Evolutionary conservation across 1,140 invertebrate genomes (phyloP), one percentile per base, ranked within the genome.

Genomic region (Leptopilina boulardi): DNA sequence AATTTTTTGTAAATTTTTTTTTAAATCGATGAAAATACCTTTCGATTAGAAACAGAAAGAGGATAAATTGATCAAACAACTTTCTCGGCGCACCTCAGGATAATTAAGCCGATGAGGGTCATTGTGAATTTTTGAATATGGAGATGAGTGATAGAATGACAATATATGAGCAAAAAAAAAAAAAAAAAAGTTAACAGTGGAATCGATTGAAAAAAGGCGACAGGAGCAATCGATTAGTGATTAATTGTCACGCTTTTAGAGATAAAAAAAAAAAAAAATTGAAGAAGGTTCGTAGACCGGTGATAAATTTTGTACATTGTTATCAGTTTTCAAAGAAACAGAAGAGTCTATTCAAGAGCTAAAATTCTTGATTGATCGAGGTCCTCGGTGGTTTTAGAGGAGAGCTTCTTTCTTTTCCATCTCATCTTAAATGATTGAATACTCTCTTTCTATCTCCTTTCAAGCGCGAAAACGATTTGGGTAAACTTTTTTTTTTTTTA

Each of bases 61-160:
- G 6, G 30, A 66, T 5, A n/a, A 30, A 15, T 66, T 21, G 70
- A 30, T 23, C 78, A 82, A 77, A 74, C 70, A 80, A 78, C 77
- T 80, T 83, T 80, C 74, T 81, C 82, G 82, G 73, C 80, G 82
- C 81, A 80, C 78, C 77, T 77, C 51, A 10, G 76, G 73, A 73
- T 80, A 80, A 79, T 82, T 70, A 83, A 80, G 80, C 77, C 42
- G 75, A 83, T 83, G 78, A 80, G 44, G 78, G 21, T 26, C 9
- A 66, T 66, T 66, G 59, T 26, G 26, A 11, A 77, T n/a, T n/a
- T n/a, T n/a, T n/a, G n/a, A n/a, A n/a, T n/a, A n/a, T n/a, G 80
- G 78, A 47, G 78, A 81, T 80, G 77, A 83, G 78, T 81, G 82
- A 71, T 76, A 51, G 47, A 51, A 51, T 51, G 47, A 51, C 2